Base-by-base conservation (phyloP, 2,888 invertebrate genomes). In the Dyspetes luteomarginatus region DNA sequence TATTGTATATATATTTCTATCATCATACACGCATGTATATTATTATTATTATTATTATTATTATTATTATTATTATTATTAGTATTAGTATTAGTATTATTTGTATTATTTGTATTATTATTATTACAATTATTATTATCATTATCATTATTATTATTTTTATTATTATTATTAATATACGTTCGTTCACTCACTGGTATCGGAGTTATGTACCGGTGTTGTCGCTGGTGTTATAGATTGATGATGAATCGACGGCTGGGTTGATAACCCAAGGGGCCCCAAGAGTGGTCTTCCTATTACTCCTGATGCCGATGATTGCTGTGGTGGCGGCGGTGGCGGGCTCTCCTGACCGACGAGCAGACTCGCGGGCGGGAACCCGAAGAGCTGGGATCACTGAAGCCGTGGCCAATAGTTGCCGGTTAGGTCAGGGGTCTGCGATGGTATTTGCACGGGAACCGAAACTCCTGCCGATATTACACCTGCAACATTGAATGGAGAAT, bases 391-490 rank as follows among this genome's bases (percentile, higher is more conserved):
- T 97, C 98, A 97, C 95, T 97, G 97, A 93, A 97, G 95, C 92
- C 97, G 94, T 43, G 97, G 97, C 97, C 97, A 97, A 93, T 97
- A 97, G 93, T 96, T 97, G 81, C 94, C 93, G 86, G 96, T 94
- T 91, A 96, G 94, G 92, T 96, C 97, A 83, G 96, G 95, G 88
- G 95, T 95, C 92, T 97, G 96, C 87, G 97, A 97, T 67, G 97
- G 97, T 90, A 97, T 97, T 94, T 98, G 97, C 82, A 97, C 97
- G 60, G 97, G 98, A 69, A 97, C 97, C 81, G 97, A 97, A 67
- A 98, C 97, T 26, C 97, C 97, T 80, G 97, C 97, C 79, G 97
- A 97, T 94, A 98, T 97, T 88, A 97, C 97, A 92, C 97, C 97
- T 97, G 94, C 56, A 93, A 93, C 89, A 87, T n/a, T 12, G 4